Base-by-base conservation (phyloP, 2,797 vertebrate genomes). In the Premnoplex brunnescens region DNA sequence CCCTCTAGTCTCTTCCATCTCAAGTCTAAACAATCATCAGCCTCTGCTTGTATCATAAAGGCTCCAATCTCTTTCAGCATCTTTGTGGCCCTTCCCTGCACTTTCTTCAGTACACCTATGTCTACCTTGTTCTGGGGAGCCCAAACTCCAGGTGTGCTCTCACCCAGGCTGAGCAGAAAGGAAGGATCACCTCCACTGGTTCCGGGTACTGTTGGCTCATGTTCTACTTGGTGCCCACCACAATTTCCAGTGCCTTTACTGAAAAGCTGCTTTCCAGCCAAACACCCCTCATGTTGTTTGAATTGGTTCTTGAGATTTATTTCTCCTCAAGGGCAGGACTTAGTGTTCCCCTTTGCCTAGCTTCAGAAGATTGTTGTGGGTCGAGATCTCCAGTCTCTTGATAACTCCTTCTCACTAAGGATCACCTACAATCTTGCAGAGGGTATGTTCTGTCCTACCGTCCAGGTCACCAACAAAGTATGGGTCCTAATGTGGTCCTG, bases 1-100 rank as follows among this genome's bases (percentile, higher is more conserved):
- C 1, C 12, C 4, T 4, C 0, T 5, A 0, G 4, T 26, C 2
- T 44, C 36, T 91, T 73, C 20, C 12, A 37, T 56, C 26, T 76
- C 19, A 72, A 48, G 37, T 12, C 28, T 81, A 36, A 81, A 46
- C 20, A 59, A 48, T 63, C 26, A 28, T 73, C 36, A 67, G 7
- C 20, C 5, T 79, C 34, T 85, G 37, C 18, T 72, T 68, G 9
- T 88, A 39, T 77, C n/a, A 17, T 17, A 69, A 59, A 36, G 30
- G 8, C 20, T 85, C 15, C 2, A 3, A 4, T 75, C 9, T 22
- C 71, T 39, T 77, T 77, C n/a, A n/a, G 5, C 36, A 41, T 4
- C 34, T 75, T 43, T 67, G 37, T 60, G 34, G 11, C 7, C 4
- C 6, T 91, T 89, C 67, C 66, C 44, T 78, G 44, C 27, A 11